Conservation (phyloP, 2,113 vertebrate genomes). For the Anthoscopus minutus region DNA sequence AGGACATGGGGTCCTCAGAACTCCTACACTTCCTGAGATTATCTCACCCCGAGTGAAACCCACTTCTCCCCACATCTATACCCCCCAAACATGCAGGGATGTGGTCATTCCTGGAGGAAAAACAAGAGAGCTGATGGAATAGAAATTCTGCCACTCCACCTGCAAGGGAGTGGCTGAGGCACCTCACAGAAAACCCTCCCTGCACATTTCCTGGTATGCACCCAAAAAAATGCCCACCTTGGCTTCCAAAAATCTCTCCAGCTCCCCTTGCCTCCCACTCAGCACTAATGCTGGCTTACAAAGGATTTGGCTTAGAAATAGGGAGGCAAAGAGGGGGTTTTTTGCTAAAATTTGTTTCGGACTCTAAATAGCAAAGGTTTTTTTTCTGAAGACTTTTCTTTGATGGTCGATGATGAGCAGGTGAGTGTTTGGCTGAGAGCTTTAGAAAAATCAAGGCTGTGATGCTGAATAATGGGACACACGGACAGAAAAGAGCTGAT, state of each 20-base stretch:
- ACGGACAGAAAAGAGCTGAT: neutral
- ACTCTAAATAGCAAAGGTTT: neutral
- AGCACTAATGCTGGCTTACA: neutral
- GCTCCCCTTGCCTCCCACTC: neutral
- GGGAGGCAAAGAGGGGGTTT: neutral
- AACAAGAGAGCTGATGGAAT: neutral
- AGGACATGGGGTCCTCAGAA: neutral
- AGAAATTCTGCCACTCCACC: neutral
- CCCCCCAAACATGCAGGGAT: accelerated
- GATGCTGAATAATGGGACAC: neutral
- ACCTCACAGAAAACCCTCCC: neutral
- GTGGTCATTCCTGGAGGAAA: neutral
- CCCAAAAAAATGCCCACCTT: neutral
- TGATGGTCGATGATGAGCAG: neutral
- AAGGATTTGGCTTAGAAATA: neutral
- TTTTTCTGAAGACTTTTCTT: neutral
- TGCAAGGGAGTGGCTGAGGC: neutral
- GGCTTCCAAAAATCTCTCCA: neutral
- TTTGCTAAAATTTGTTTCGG: neutral
- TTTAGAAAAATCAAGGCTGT: slow-evolving; percentile 14
- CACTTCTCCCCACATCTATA: neutral
- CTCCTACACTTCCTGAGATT: neutral
- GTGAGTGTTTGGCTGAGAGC: neutral
- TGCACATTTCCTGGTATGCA: neutral
- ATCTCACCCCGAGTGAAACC: neutral